phyloP scores from a whole-genome alignment of 2,888 invertebrate species.

The Mystacides longicornis region DNA sequence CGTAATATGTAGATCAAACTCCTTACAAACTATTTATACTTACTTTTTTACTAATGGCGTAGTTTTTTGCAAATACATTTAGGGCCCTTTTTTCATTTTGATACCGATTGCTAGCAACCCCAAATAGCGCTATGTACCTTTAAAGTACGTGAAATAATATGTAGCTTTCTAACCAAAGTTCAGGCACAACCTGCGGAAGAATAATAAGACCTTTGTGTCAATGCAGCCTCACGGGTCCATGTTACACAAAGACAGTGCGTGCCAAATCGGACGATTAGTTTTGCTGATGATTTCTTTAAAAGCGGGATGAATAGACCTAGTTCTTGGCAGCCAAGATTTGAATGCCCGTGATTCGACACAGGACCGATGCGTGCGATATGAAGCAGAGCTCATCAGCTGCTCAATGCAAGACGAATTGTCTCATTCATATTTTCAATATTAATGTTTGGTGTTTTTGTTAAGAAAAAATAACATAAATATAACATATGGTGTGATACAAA shows the following conservation, averaged over 20 bases:
- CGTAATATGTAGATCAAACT: too few species aligned
- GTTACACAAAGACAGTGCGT: conserved; percentile 19
- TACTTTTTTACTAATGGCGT: too few species aligned
- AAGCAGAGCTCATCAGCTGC: conserved; percentile 24
- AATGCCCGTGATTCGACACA: neutral
- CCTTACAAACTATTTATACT: too few species aligned
- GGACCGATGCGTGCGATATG: conserved; percentile 5
- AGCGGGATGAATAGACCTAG: conserved; percentile 6
- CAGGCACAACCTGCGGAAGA: too few species aligned
- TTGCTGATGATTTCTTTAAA: conserved; percentile 18
- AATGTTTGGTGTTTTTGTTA: conserved; percentile 7
- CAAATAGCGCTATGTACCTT: too few species aligned
- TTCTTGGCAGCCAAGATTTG: conserved; percentile 11
- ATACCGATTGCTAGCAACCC: too few species aligned
- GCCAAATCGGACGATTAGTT: conserved; percentile 24
- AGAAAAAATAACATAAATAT: conserved; percentile 3
- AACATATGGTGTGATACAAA: conserved; percentile 9
- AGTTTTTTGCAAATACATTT: too few species aligned
- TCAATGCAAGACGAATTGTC: conserved; percentile 23
- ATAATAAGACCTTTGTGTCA: too few species aligned
- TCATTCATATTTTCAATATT: conserved; percentile 13
- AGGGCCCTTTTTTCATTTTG: too few species aligned
- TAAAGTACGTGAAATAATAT: too few species aligned
- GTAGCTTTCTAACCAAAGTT: too few species aligned
- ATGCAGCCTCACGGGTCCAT: too few species aligned